These are phyloP conservation scores for Chrysomallon squamiferum DNA, from an alignment of 1,140 invertebrate species.

Conservation along the genomic window DNA sequence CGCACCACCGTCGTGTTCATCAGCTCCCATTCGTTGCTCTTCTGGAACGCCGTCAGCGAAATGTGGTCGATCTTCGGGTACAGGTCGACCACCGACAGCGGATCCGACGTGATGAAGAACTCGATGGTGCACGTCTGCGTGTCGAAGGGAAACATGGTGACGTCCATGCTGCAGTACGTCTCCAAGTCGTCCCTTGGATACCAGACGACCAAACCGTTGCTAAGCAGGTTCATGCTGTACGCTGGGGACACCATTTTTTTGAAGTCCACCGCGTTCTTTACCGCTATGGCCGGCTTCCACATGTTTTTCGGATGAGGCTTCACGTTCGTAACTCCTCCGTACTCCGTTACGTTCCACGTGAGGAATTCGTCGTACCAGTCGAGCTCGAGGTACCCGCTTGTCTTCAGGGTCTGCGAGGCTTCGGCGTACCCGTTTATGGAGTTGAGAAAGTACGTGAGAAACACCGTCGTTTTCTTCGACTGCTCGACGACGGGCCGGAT, in stretches of 20 bases:
- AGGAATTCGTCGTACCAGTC: constrained; percentile 9
- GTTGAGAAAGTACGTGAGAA: constrained; percentile 1
- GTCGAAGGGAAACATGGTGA: constrained; percentile 78
- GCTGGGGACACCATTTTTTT: neutral
- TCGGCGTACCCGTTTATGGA: constrained; percentile 10
- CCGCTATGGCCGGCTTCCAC: constrained; percentile 10
- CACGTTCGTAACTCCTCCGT: neutral
- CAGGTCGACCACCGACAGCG: neutral
- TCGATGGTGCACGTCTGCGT: constrained; percentile 92
- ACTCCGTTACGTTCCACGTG: constrained; percentile 5
- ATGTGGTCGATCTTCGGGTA: neutral
- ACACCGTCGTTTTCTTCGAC: neutral
- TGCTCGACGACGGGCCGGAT: constrained; percentile 7
- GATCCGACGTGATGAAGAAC: constrained; percentile 94
- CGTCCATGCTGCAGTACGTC: constrained; percentile 85
- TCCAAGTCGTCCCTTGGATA: constrained; percentile 96
- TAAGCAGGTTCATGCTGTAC: constrained; percentile 46
- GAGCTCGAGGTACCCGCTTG: neutral
- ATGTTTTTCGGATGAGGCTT: neutral
- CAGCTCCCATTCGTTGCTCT: constrained; percentile 19
- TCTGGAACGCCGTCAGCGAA: neutral
- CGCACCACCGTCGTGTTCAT: neutral
- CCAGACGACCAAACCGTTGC: constrained; percentile 93
- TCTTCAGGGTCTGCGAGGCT: constrained; percentile 8
- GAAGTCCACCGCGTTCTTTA: neutral